Evolutionary conservation across 1,140 invertebrate genomes (phyloP).

Genomic region (Planococcus citri): DNA sequence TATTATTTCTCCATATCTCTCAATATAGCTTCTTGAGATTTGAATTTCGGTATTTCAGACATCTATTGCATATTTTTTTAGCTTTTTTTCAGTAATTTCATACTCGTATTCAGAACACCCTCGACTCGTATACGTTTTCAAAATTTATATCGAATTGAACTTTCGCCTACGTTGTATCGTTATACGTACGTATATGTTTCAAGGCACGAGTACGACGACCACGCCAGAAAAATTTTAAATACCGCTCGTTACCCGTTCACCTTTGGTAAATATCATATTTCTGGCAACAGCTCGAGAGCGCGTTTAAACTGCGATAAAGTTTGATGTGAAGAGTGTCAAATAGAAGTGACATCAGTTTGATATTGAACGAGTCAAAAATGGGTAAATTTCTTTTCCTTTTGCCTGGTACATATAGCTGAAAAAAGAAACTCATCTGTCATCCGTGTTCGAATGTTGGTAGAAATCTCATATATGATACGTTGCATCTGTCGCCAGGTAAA

Average conservation of each 20-base stretch:
- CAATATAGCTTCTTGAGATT: too few species aligned
- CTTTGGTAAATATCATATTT: constrained; percentile 4
- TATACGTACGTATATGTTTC: too few species aligned
- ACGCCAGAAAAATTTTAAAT: not conserved
- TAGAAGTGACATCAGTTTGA: constrained; percentile 10
- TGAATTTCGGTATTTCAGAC: too few species aligned
- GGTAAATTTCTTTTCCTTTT: constrained; percentile 9
- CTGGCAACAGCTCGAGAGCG: not conserved
- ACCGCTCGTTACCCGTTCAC: not conserved
- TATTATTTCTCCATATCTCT: too few species aligned
- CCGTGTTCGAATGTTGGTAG: constrained; percentile 16
- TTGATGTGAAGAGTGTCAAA: constrained; percentile 1
- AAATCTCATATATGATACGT: constrained; percentile 24
- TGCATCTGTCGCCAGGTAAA: constrained; percentile 26
- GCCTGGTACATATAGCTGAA: not conserved
- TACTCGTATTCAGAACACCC: too few species aligned
- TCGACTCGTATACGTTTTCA: too few species aligned
- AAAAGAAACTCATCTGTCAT: constrained; percentile 25
- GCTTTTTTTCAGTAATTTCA: too few species aligned
- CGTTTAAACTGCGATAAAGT: constrained; percentile 13
- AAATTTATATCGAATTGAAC: too few species aligned
- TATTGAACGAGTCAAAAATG: constrained; percentile 17
- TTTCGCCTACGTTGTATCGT: too few species aligned
- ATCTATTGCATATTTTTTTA: too few species aligned
- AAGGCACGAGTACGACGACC: too few species aligned